These are phyloP conservation scores for Atrina japonica DNA, from an alignment of 2,888 invertebrate species.

Conservation along the genomic window DNA sequence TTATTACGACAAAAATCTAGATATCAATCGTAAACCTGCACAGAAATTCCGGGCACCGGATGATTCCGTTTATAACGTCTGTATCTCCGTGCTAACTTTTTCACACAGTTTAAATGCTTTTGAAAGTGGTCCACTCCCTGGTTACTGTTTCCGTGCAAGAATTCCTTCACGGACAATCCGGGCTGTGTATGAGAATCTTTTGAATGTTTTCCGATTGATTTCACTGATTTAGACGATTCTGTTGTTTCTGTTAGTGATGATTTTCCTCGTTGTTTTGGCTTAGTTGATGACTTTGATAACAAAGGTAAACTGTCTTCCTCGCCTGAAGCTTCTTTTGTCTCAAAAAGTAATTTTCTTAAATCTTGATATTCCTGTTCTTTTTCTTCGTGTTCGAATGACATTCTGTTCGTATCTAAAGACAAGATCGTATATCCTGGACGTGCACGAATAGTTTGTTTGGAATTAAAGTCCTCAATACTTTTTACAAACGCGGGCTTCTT, in stretches of 20 bases:
- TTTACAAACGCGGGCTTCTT: slow-evolving; percentile 3
- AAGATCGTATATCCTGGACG: slow-evolving; percentile 16
- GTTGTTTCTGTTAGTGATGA: slow-evolving; percentile 19
- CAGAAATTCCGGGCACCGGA: slow-evolving; percentile 8
- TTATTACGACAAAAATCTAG: too few species aligned
- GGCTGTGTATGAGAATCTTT: not conserved
- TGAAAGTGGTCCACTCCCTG: slow-evolving; percentile 27
- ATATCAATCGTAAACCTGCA: slow-evolving; percentile 24
- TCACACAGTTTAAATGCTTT: slow-evolving; percentile 29
- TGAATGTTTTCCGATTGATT: not conserved
- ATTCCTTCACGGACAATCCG: slow-evolving; percentile 22
- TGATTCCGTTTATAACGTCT: slow-evolving; percentile 1
- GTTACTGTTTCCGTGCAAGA: slow-evolving; percentile 6
- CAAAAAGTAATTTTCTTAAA: slow-evolving; percentile 24
- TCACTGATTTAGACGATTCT: not conserved
- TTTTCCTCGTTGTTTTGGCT: slow-evolving; percentile 10
- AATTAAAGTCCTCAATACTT: slow-evolving; percentile 4
- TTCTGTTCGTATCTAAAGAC: slow-evolving; percentile 15
- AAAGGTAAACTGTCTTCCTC: slow-evolving; percentile 5
- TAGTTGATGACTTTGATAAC: not conserved
- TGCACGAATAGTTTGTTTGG: slow-evolving; percentile 11
- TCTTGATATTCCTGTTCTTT: slow-evolving; percentile 39
- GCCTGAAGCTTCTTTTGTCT: slow-evolving; percentile 21
- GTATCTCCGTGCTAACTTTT: slow-evolving; percentile 22
- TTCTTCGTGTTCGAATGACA: slow-evolving; percentile 29